Evolutionary conservation across 2,113 vertebrate species (phyloP), one percentile per base, ranked within the genome.

Genomic region (Trochalopteron elliotii): DNA sequence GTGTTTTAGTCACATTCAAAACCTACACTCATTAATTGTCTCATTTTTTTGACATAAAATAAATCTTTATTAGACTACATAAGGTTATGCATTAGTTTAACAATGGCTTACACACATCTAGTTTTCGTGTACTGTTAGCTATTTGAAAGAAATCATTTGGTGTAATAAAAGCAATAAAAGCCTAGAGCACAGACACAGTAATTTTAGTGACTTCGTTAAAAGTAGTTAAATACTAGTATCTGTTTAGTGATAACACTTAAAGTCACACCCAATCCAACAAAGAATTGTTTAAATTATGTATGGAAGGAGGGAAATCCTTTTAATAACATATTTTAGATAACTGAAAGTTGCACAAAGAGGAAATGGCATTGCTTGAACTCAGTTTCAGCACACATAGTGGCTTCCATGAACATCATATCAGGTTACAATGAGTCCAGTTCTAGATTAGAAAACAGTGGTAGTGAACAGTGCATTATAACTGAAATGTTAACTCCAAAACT

Each of bases 351-450:
- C 47, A 64, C 40, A 27, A 57, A 82, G 61, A 84, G 13, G 23
- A 72, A 49, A 18, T 60, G 11, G 12, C n/a, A 39, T 72, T 78
- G 49, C 57, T 52, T 87, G 77, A 69, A 64, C 40, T 89, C 27
- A 37, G 37, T 77, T 90, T 69, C 47, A 70, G 79, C 28, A 21
- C 27, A 42, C 40, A 9, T 9, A 14, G 61, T 56, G 49, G 15
- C 40, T 75, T 68, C 50, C 9, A 1, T 45, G 47, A 86, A 44
- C 0, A 0, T 59, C 30, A 0, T 20, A 35, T 16, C 37, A 27
- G 8, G 72, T 92, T 83, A 45, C 20, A 30, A 2, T 17, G 19
- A 65, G 12, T 40, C 39, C 77, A 22, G 12, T 84, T 83, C 49
- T 53, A 44, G 25, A 9, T 40, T 52, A 68, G 57, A 55, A 81